phyloP scores from a whole-genome alignment of 2,113 vertebrate species.

The Vimba vimba region DNA sequence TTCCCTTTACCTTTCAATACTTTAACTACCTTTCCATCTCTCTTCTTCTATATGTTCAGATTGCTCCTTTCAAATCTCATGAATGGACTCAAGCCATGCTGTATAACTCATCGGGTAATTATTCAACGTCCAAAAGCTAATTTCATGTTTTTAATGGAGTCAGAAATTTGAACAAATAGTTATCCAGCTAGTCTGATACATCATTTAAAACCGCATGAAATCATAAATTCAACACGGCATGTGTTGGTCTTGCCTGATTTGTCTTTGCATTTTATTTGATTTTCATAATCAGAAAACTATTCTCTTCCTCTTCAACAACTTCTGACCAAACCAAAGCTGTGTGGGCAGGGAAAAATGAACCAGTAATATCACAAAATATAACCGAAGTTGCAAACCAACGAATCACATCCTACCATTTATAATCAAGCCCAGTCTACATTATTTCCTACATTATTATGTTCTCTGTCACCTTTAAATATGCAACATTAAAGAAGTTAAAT shows the following conservation, averaged over 20 bases:
- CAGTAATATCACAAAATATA: not conserved
- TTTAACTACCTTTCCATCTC: conserved; percentile 43
- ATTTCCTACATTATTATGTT: not conserved
- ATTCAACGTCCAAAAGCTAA: conserved; percentile 72
- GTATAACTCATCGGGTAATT: conserved; percentile 68
- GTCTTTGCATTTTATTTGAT: not conserved
- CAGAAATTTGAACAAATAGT: conserved; percentile 72
- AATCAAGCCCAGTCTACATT: no score
- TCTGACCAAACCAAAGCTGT: not conserved
- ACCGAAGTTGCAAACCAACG: not conserved
- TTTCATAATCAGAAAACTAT: not conserved
- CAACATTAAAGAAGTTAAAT: not conserved
- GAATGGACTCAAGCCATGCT: conserved; percentile 65
- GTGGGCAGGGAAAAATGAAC: not conserved
- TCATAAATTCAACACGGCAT: conserved; percentile 60
- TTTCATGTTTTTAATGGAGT: conserved; percentile 72
- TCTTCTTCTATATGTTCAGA: conserved; percentile 32
- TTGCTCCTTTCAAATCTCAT: conserved; percentile 52
- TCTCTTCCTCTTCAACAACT: not conserved
- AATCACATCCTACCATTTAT: not conserved
- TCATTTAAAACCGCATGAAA: conserved; percentile 62
- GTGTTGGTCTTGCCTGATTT: no score
- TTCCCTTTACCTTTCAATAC: conserved; percentile 12
- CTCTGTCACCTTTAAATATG: not conserved
- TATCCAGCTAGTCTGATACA: conserved; percentile 7